Conservation (phyloP, 2,888 invertebrate genomes). For the Linnaemya vulpina region DNA sequence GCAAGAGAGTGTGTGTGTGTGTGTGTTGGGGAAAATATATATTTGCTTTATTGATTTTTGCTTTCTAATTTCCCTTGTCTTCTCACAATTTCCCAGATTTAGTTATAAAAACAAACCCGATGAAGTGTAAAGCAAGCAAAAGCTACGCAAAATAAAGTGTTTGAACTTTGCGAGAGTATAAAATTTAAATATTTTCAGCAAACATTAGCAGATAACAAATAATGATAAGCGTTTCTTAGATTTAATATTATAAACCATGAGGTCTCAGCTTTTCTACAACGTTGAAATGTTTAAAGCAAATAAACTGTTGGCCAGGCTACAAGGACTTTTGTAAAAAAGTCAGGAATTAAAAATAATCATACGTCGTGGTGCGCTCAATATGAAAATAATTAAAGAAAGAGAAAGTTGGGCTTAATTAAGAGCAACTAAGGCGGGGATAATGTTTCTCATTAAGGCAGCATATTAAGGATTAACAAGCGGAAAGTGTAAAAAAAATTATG, state of each 20-base stretch:
- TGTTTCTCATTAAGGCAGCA: no score
- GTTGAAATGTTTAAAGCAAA: background rate
- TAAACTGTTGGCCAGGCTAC: background rate
- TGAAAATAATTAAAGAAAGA: background rate
- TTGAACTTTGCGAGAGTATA: slow-evolving; percentile 6
- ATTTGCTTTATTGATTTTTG: slow-evolving; percentile 12
- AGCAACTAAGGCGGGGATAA: no score
- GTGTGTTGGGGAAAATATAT: background rate
- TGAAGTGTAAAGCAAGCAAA: slow-evolving; percentile 63
- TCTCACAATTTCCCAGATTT: slow-evolving; percentile 28
- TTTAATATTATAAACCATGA: background rate
- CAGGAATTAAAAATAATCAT: slow-evolving; percentile 47
- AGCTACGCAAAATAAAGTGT: slow-evolving; percentile 20
- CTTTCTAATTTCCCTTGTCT: slow-evolving; percentile 1
- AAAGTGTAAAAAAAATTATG: no score
- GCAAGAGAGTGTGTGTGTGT: no score
- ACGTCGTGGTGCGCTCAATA: slow-evolving; percentile 13
- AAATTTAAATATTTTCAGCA: slow-evolving; percentile 15
- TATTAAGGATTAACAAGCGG: no score
- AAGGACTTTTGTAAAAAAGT: slow-evolving; percentile 9
- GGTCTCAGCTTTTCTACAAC: background rate
- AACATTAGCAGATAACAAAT: slow-evolving; percentile 12
- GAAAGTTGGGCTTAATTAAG: background rate
- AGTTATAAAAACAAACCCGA: slow-evolving; percentile 56
- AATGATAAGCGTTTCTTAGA: slow-evolving; percentile 5